A percentile compares a stretch with the other conserved stretches of the same genome.
phyloP scores from a whole-genome alignment of 2,888 invertebrate genomes.

The Ornithoptera priamus region DNA sequence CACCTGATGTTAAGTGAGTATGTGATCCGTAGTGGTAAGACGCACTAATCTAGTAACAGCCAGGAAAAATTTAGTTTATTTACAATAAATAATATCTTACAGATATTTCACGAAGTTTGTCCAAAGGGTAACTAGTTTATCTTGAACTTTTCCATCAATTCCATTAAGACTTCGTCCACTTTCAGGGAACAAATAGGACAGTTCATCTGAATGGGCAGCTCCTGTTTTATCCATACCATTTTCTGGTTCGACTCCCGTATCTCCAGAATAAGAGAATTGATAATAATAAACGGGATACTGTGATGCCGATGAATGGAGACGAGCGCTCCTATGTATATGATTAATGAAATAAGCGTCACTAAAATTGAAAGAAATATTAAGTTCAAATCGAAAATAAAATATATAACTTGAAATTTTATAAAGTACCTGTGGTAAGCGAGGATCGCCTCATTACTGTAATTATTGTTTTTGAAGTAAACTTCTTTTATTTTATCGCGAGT shows the following conservation, averaged over 20 bases:
- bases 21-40: no score
- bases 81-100: slow-evolving; percentile 45
- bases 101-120: slow-evolving; percentile 65
- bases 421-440: slow-evolving; percentile 61
- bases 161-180: slow-evolving; percentile 44
- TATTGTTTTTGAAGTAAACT: slow-evolving; percentile 56
- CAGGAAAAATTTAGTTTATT: no score
- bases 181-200: slow-evolving; percentile 59
- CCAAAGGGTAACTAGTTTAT: slow-evolving; percentile 56
- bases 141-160: slow-evolving; percentile 54
- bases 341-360: slow-evolving; percentile 67
- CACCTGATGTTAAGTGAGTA: no score
- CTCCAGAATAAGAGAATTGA: slow-evolving; percentile 59
- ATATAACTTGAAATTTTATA: background rate
- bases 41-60: no score
- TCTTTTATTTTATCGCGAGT: slow-evolving; percentile 51
- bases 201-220: slow-evolving; percentile 69
- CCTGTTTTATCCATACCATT: slow-evolving; percentile 53
- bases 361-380: slow-evolving; percentile 27
- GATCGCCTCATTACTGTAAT: slow-evolving; percentile 45
- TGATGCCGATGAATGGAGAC: slow-evolving; percentile 47
- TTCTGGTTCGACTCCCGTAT: slow-evolving; percentile 52
- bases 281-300: slow-evolving; percentile 57
- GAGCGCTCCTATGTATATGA: slow-evolving; percentile 60
- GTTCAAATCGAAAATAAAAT: background rate